Evolutionary conservation across 2,888 invertebrate species (phyloP), one percentile per base, ranked within the genome.

Genomic region (Atethmia centrago): DNA sequence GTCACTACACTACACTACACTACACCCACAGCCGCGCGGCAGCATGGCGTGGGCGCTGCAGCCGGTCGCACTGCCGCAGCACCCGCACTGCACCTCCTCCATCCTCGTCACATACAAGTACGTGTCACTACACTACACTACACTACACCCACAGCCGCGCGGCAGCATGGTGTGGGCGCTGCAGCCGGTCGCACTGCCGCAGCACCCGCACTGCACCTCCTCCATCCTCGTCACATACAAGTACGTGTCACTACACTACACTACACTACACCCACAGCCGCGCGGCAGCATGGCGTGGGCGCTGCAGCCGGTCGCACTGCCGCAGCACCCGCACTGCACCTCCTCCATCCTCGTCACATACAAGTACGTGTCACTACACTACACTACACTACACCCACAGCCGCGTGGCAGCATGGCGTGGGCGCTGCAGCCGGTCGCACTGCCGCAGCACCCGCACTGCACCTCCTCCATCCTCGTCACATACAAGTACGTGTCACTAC

Each of bases 241-340:
- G 94, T 94, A 10, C 78, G 90, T 64, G 53, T 53, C 63, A 1
- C 51, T 55, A 31, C 40, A 66, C 40, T 28, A 10, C 16, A 40
- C 40, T n/a, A n/a, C n/a, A n/a, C n/a, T n/a, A n/a, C n/a, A n/a
- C n/a, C n/a, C n/a, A n/a, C 82, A 84, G 82, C 82, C 82, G 56
- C 96, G 97, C 40, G 98, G 98, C 75, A 97, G 97, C 82, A 98
- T 98, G 98, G 98, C 98, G 86, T 98, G 98, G 98, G 97, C 97
- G 67, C 83, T 98, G 80, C 97, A 98, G 98, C 91, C 98, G 98
- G 90, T 97, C 91, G 96, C 97, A 79, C 98, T 88, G 98, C 98
- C 71, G 84, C 91, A 90, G 74, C 90, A 89, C 79, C 88, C 90
- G 95, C 96, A 83, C 88, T 97, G 96, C 87, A 97, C 97, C 87